These are phyloP conservation scores for Boleophthalmus pectinirostris DNA, from an alignment of 2,113 vertebrate species.

Conservation along the genomic window DNA sequence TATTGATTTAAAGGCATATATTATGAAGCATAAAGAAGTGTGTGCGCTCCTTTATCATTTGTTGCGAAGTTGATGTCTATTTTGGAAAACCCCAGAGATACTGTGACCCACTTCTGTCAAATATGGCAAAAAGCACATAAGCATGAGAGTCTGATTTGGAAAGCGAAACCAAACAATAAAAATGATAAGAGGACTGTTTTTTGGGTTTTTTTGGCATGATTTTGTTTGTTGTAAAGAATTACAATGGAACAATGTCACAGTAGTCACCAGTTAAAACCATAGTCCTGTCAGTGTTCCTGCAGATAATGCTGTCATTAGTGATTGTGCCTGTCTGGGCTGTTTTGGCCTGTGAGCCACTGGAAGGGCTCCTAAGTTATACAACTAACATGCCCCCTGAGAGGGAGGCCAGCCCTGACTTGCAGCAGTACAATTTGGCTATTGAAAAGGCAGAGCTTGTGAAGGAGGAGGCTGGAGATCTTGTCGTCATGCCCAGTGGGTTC, in stretches of 20 bases:
- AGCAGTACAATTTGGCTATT: constrained; percentile 65
- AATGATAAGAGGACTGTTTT: constrained; percentile 12
- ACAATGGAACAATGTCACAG: constrained; percentile 11
- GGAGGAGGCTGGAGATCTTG: constrained; percentile 68
- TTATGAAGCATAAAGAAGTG: constrained; percentile 27
- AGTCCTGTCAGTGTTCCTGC: constrained; percentile 25
- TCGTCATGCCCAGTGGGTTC: constrained; percentile 73
- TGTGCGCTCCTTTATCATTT: constrained; percentile 29
- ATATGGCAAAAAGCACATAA: constrained; percentile 21
- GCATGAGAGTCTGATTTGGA: background rate
- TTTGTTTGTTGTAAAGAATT: constrained; percentile 25
- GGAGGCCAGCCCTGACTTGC: constrained; percentile 65
- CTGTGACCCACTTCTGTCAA: constrained; percentile 63
- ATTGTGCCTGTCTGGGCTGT: constrained; percentile 39
- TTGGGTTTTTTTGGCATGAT: constrained; percentile 12
- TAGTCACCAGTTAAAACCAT: constrained; percentile 17
- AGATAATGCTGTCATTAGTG: constrained; percentile 46
- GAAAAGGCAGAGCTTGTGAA: constrained; percentile 56
- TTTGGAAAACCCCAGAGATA: constrained; percentile 44
- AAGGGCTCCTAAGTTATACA: constrained; percentile 44
- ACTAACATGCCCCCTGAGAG: constrained; percentile 60
- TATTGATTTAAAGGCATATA: constrained; percentile 31
- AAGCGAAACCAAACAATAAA: constrained; percentile 4
- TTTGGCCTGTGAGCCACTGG: constrained; percentile 35
- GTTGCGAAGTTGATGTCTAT: constrained; percentile 25